A percentile compares a stretch with the other conserved stretches of the same genome.
These are phyloP conservation scores for Synergus gifuensis DNA, from an alignment of 2,888 invertebrate genomes.

Conservation along the genomic window DNA sequence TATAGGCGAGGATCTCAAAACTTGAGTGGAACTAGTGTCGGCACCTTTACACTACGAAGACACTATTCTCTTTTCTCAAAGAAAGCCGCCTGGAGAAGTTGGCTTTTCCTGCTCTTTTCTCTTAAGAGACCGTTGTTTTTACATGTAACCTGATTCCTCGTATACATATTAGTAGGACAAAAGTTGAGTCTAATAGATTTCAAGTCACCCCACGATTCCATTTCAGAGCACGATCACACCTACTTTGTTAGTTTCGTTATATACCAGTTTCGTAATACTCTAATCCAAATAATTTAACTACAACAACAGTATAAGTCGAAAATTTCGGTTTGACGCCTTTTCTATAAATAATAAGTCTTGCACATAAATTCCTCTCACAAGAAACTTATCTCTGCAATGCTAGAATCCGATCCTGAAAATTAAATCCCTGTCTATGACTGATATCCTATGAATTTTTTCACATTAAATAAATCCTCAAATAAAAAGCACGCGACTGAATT, in stretches of 20 bases:
- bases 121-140: constrained; percentile 25
- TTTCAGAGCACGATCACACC: background rate
- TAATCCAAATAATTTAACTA: background rate
- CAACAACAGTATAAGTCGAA: background rate
- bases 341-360: background rate
- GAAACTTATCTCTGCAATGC: background rate
- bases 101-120: constrained; percentile 16
- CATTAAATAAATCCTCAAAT: background rate
- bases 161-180: constrained; percentile 35
- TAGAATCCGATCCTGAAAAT: background rate
- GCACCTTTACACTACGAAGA: constrained; percentile 37
- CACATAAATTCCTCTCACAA: background rate
- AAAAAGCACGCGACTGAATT: constrained; percentile 22
- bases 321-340: background rate
- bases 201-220: background rate
- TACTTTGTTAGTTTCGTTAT: background rate
- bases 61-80: constrained; percentile 35
- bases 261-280: background rate
- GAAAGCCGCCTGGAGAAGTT: constrained; percentile 36
- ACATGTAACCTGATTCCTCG: constrained; percentile 18
- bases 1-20: constrained; percentile 28
- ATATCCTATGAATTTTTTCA: constrained; percentile 1
- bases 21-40: constrained; percentile 22
- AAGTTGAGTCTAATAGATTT: constrained; percentile 29
- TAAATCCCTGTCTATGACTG: background rate